Percentiles rank a stretch among this genome's conserved stretches.
These are phyloP conservation scores for Enoplosus armatus DNA, from an alignment of 2,797 vertebrate species.

Conservation along the genomic window DNA sequence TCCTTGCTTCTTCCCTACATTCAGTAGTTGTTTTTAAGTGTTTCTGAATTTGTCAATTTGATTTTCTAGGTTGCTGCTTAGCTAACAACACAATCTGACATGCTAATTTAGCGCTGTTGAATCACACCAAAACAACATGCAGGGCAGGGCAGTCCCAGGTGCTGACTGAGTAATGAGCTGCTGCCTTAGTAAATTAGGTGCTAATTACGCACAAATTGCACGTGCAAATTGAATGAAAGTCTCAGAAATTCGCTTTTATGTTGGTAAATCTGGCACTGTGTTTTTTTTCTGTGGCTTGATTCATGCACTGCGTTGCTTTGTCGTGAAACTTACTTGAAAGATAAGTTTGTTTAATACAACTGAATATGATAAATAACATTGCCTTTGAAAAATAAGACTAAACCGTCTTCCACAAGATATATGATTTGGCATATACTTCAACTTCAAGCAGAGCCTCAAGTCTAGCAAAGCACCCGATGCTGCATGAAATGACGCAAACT, in stretches of 20 bases:
- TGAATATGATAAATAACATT: not conserved
- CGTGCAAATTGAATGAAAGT: not conserved
- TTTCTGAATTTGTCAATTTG: not conserved
- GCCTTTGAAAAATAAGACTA: not conserved
- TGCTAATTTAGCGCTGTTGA: not conserved
- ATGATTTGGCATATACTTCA: not conserved
- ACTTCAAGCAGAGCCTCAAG: not conserved
- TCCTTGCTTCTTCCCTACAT: no score
- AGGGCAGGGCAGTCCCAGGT: not conserved
- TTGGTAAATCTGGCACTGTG: not conserved
- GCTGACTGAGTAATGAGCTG: constrained; percentile 30
- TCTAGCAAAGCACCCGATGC: not conserved
- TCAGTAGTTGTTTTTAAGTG: no score
- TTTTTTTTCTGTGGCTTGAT: constrained; percentile 7
- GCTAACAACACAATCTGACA: not conserved
- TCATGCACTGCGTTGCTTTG: not conserved
- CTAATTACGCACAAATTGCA: constrained; percentile 11
- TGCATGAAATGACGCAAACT: not conserved
- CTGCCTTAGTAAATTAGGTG: constrained; percentile 19
- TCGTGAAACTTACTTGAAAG: not conserved
- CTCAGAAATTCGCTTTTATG: not conserved
- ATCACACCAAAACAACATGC: not conserved
- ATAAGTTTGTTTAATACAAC: not conserved
- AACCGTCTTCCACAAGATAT: not conserved
- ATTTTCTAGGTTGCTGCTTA: not conserved